phyloP scores from a whole-genome alignment of 2,797 vertebrate species.

The Moxostoma hubbsi region DNA sequence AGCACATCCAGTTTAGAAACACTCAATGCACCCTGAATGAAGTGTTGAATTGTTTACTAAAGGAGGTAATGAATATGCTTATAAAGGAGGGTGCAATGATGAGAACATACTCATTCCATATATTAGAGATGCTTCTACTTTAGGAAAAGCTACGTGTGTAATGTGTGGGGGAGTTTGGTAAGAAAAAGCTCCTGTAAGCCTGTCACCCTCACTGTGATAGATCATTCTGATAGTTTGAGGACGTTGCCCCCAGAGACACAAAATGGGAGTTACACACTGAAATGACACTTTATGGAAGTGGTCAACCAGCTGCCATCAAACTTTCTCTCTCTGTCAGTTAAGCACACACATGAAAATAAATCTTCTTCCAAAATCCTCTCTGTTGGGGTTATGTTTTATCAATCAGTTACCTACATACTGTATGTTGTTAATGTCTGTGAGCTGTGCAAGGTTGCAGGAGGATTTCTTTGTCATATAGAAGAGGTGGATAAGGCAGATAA shows the following conservation, averaged over 20 bases:
- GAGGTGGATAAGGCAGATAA: conserved; percentile 28
- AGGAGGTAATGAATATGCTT: not conserved
- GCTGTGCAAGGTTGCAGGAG: not conserved
- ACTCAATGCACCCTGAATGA: no score
- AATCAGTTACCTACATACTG: not conserved
- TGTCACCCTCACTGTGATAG: conserved; percentile 38
- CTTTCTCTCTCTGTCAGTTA: not conserved
- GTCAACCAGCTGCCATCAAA: conserved; percentile 34
- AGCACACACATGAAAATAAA: not conserved
- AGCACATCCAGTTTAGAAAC: no score
- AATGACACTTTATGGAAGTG: not conserved
- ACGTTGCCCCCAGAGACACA: conserved; percentile 24
- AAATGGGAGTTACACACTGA: conserved; percentile 29
- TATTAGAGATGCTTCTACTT: conserved; percentile 38
- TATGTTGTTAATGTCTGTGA: not conserved
- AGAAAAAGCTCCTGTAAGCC: conserved; percentile 24
- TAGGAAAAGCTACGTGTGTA: conserved; percentile 21
- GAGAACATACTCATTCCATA: conserved; percentile 4
- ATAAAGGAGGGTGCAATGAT: conserved; percentile 1
- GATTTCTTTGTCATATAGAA: conserved; percentile 38
- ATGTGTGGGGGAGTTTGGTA: conserved; percentile 34
- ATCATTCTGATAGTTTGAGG: conserved; percentile 26
- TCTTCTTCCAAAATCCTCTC: not conserved
- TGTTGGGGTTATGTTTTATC: not conserved
- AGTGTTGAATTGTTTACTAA: not conserved